Evolutionary conservation across 1,140 invertebrate species (phyloP).

Genomic region (Centruroides vittatus): DNA sequence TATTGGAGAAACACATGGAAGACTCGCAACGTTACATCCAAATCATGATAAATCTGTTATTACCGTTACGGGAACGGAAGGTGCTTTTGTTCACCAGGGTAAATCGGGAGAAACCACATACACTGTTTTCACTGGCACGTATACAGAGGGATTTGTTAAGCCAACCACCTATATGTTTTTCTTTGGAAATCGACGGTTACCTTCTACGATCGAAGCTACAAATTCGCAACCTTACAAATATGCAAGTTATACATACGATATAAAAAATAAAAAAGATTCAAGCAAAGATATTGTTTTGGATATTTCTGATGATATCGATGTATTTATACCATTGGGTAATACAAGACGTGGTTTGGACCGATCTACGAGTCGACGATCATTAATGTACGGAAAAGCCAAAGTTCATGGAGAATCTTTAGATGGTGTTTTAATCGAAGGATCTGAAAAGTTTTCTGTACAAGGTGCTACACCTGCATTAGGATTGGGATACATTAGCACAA

Average conservation of each 20-base stretch:
- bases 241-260: constrained; percentile 13
- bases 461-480: constrained; percentile 9
- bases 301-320: constrained; percentile 21
- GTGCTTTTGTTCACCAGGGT: constrained; percentile 22
- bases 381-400: constrained; percentile 16
- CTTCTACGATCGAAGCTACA: constrained; percentile 5
- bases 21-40: constrained; percentile 6
- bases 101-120: constrained; percentile 20
- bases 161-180: constrained; percentile 26
- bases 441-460: constrained; percentile 16
- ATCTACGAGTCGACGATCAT: constrained; percentile 3
- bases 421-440: constrained; percentile 24
- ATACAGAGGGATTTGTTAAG: constrained; percentile 19
- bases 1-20: constrained; percentile 3
- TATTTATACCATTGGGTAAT: constrained; percentile 18
- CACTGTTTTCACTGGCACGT: constrained; percentile 26
- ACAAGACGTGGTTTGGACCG: background rate
- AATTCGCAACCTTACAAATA: background rate
- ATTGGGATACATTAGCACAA: background rate
- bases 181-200: constrained; percentile 21
- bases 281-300: constrained; percentile 20
- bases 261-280: constrained; percentile 17
- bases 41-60: constrained; percentile 19
- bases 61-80: constrained; percentile 23
- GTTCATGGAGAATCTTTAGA: constrained; percentile 22